Conservation (phyloP, 2,888 invertebrate species). For the Teleiodes luculella region DNA sequence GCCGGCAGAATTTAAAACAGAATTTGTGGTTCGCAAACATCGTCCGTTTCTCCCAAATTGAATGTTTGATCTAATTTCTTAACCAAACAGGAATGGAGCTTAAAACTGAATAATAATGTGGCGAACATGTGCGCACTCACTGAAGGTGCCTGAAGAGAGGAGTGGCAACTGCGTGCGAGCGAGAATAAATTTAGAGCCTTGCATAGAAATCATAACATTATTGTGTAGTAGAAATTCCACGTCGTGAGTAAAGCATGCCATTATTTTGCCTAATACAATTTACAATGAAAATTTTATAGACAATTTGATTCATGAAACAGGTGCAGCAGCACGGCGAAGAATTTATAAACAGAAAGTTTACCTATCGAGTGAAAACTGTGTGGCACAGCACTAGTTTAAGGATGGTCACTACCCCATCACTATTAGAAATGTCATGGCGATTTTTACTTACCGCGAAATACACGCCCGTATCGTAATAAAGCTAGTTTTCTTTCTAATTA, state of each 20-base stretch:
- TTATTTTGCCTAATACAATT: not conserved
- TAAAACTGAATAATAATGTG: slow-evolving; percentile 12
- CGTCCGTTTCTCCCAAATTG: not conserved
- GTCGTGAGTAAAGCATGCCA: not conserved
- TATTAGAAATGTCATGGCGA: no score
- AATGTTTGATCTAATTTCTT: slow-evolving; percentile 7
- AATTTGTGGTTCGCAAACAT: not conserved
- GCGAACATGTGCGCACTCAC: slow-evolving; percentile 15
- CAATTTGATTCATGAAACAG: no score
- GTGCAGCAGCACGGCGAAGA: no score
- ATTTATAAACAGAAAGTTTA: no score
- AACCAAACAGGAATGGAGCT: not conserved
- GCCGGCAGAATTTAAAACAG: no score
- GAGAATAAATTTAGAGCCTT: slow-evolving; percentile 51
- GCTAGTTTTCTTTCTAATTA: no score
- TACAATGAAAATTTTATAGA: no score
- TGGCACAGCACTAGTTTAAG: no score
- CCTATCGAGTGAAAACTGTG: no score
- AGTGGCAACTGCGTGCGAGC: slow-evolving; percentile 45
- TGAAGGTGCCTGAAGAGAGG: slow-evolving; percentile 42
- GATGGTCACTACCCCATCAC: no score
- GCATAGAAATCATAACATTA: not conserved
- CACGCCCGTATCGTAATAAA: no score
- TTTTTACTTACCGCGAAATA: no score
- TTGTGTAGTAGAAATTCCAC: not conserved